Evolutionary conservation across 2,888 invertebrate genomes (phyloP), one percentile per base, ranked within the genome.

Genomic region (Crossocerus cetratus): DNA sequence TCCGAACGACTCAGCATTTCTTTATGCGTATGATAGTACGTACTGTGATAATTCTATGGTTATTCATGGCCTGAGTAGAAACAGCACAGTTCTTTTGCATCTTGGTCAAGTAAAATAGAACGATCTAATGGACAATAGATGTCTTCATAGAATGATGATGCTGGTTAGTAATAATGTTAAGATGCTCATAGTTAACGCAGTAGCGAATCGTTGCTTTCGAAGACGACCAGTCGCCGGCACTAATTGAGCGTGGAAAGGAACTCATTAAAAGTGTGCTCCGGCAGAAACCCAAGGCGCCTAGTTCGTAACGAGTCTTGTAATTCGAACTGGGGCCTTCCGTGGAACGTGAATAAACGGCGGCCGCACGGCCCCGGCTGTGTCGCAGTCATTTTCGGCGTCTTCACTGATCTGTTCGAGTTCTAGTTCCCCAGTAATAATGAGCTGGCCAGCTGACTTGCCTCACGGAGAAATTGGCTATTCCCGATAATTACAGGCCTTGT

Each of bases 231-330:
- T 74, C n/a, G n/a, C 79, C 80, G 73, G 74, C 79, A 79, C 83
- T 86, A 86, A 86, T 86, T 86, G 86, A 86, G 85, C 85, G 82
- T 82, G 80, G 77, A 78, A 64, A 78, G 74, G 83, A 84, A 86
- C 86, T 86, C 86, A 84, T 86, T 86, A 86, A 85, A 84, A 83
- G 80, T 80, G 80, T 76, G 71, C 75, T 74, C 76, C 76, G 76
- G 83, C 32, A 4, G 32, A 32, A 85, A 86, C 83, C 80, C 80
- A 83, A 85, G 86, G 84, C 77, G 78, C 71, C 77, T 75, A 76
- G 83, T 80, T 81, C 78, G 75, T 86, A 86, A 84, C 82, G 84
- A 86, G 83, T 81, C 79, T 66, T 80, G 86, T 85, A 85, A 86
- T 83, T 86, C 77, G 83, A 86, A 85, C 77, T 67, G 65, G 71